Evolutionary conservation across 2,113 vertebrate species (phyloP).

Genomic region (Anthoscopus minutus): DNA sequence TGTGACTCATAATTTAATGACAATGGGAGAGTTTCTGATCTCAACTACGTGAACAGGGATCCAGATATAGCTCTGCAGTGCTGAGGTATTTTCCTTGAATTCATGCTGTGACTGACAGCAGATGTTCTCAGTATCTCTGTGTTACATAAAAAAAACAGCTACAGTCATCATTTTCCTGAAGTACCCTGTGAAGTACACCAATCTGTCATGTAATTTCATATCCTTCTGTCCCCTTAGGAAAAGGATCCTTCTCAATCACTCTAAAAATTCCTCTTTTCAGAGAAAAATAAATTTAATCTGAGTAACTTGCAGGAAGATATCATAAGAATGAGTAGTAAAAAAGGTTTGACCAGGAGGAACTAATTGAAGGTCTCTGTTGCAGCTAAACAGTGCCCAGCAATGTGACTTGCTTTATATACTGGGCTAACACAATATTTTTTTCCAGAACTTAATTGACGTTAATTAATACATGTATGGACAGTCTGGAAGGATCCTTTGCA

Average conservation of each 20-base stretch:
- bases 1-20: neutral
- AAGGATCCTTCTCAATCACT: neutral
- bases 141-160: neutral
- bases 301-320: neutral
- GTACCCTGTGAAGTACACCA: neutral
- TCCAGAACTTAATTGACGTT: neutral
- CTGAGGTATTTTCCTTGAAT: neutral
- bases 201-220: neutral
- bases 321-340: neutral
- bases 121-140: neutral
- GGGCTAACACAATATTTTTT: neutral
- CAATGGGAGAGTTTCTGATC: neutral
- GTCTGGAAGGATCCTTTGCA: neutral
- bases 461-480: neutral
- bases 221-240: neutral
- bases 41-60: neutral
- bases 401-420: neutral
- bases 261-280: neutral
- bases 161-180: neutral
- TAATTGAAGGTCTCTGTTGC: neutral
- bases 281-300: neutral
- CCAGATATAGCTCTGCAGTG: neutral
- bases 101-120: neutral
- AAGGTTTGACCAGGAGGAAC: neutral
- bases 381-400: neutral